These are phyloP conservation scores for Aphodius granarius DNA, from an alignment of 2,888 invertebrate species.

Conservation along the genomic window DNA sequence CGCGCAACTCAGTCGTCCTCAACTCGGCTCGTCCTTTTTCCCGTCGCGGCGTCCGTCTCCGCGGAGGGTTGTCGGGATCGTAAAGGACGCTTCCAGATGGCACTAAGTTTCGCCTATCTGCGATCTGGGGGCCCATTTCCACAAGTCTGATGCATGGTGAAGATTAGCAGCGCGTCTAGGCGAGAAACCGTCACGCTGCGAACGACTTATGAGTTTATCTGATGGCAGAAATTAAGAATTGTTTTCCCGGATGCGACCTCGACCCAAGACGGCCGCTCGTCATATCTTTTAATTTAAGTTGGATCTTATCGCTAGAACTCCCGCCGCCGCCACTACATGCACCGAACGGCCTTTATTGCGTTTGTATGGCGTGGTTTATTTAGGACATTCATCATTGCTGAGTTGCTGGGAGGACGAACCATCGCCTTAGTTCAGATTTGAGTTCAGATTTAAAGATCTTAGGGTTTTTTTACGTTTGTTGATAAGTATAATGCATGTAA, in stretches of 20 bases:
- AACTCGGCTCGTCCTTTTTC: neutral
- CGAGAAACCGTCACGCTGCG: conserved; percentile 7
- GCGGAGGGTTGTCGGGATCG: neutral
- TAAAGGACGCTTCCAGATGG: conserved; percentile 19
- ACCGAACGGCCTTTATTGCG: neutral
- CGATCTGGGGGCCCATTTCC: conserved; percentile 29
- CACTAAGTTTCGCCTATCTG: conserved; percentile 1
- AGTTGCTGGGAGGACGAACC: neutral
- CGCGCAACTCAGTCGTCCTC: neutral
- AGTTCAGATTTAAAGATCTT: no score
- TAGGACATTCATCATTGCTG: neutral
- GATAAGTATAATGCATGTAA: no score
- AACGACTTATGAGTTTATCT: conserved; percentile 33
- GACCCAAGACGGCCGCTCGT: neutral
- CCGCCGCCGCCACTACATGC: neutral
- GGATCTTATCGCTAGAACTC: conserved; percentile 38
- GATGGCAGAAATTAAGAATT: conserved; percentile 33
- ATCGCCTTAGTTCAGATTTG: neutral
- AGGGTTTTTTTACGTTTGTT: no score
- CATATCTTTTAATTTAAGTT: conserved; percentile 42
- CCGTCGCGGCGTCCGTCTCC: neutral
- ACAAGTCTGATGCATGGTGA: conserved; percentile 23
- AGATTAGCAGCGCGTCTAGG: neutral
- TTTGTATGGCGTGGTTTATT: neutral
- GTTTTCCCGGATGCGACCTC: conserved; percentile 13